These are phyloP conservation scores for Borostomias antarcticus DNA, from an alignment of 2,797 vertebrate genomes.

Conservation along the genomic window DNA sequence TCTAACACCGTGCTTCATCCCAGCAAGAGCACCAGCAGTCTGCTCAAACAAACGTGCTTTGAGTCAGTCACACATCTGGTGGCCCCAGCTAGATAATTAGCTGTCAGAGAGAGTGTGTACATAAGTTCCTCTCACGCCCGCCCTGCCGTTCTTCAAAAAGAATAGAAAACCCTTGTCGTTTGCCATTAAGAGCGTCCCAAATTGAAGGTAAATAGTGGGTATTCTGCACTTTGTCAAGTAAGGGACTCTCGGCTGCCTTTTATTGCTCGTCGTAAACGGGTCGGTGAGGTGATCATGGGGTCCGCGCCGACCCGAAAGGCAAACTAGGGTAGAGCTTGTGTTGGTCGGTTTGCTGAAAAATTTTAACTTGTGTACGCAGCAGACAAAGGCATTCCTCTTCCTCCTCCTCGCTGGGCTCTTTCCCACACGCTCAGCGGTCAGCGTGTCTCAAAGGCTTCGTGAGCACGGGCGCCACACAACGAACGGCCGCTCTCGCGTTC, in stretches of 20 bases:
- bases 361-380: constrained; percentile 51
- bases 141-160: constrained; percentile 71
- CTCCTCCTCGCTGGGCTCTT: constrained; percentile 13
- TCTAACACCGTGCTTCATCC: constrained; percentile 35
- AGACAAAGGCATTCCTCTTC: constrained; percentile 43
- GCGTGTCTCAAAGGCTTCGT: neutral
- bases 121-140: constrained; percentile 69
- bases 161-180: constrained; percentile 65
- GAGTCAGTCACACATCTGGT: constrained; percentile 70
- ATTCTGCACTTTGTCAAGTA: constrained; percentile 55
- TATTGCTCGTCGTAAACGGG: constrained; percentile 77
- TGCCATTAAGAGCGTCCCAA: constrained; percentile 68
- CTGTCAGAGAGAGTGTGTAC: constrained; percentile 67
- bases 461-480: too few species aligned
- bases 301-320: constrained; percentile 40
- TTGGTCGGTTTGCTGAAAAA: constrained; percentile 52
- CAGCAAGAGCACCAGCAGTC: constrained; percentile 51
- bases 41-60: constrained; percentile 68
- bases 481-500: too few species aligned
- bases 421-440: constrained; percentile 8
- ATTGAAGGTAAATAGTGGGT: constrained; percentile 68
- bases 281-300: constrained; percentile 65
- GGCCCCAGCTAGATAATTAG: constrained; percentile 64
- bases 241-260: constrained; percentile 56
- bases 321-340: constrained; percentile 51